Percentiles rank a stretch among this genome's conserved stretches.
Conservation (phyloP, 2,113 vertebrate genomes). For the Ranitomeya imitator region DNA sequence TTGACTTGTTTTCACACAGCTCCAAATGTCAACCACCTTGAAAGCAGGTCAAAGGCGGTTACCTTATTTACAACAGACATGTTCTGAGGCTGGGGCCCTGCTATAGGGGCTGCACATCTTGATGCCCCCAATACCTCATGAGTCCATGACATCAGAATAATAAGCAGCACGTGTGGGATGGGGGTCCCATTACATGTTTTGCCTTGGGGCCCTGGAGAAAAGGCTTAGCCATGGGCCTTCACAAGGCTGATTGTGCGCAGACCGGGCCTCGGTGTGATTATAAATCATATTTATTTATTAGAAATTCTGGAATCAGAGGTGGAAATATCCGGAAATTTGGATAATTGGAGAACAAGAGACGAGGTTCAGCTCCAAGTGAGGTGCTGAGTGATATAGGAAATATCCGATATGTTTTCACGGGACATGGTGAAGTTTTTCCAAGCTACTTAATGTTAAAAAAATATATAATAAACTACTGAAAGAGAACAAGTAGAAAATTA, state of each 20-base stretch:
- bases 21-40: constrained; percentile 9
- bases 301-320: not conserved
- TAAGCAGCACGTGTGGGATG: too few relatives aligned
- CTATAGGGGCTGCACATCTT: too few relatives aligned
- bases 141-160: too few relatives aligned
- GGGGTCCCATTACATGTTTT: too few relatives aligned
- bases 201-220: not conserved
- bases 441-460: too few relatives aligned
- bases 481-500: too few relatives aligned
- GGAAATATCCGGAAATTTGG: not conserved
- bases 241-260: not conserved
- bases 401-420: too few relatives aligned
- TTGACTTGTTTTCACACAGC: constrained; percentile 5
- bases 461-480: too few relatives aligned
- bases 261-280: not conserved
- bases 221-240: not conserved
- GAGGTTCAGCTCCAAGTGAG: not conserved
- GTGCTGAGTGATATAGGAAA: not conserved
- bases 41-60: constrained; percentile 25
- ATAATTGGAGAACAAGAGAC: not conserved
- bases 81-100: not conserved
- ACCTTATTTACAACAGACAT: not conserved
- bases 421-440: too few relatives aligned
- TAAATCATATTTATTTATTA: not conserved
- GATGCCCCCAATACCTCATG: too few relatives aligned